Percentiles rank a stretch among this genome's conserved stretches.
These are phyloP conservation scores for Lordiphosa clarofinis DNA, from an alignment of 1,140 invertebrate species.

Conservation along the genomic window DNA sequence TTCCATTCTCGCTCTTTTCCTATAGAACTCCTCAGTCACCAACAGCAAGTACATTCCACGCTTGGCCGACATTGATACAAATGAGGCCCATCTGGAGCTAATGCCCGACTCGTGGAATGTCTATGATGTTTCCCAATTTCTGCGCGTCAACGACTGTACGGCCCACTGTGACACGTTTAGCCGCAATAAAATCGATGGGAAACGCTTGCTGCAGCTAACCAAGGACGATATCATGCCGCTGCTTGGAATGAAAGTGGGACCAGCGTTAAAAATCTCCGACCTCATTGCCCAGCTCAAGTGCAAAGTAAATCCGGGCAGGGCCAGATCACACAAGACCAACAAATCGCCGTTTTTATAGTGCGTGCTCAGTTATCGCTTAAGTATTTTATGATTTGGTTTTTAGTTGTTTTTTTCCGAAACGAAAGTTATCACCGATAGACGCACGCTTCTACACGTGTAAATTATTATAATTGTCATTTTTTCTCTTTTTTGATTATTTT, in stretches of 20 bases:
- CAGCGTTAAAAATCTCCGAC: conserved; percentile 95
- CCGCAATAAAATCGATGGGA: conserved; percentile 87
- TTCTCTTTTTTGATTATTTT: neutral
- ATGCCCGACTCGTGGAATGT: conserved; percentile 89
- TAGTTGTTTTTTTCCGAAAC: conserved; percentile 21
- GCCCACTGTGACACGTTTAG: conserved; percentile 92
- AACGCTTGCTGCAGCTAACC: conserved; percentile 87
- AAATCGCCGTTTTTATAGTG: conserved; percentile 79
- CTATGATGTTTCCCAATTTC: conserved; percentile 91
- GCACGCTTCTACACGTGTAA: conserved; percentile 41
- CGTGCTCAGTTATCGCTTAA: conserved; percentile 16
- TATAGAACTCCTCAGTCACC: conserved; percentile 67
- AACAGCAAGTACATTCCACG: conserved; percentile 79
- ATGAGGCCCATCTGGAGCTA: conserved; percentile 81
- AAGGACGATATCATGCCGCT: conserved; percentile 95
- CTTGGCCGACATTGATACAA: conserved; percentile 62
- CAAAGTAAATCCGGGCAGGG: conserved; percentile 75
- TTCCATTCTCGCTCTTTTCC: conserved; percentile 5
- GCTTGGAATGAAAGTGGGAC: conserved; percentile 95
- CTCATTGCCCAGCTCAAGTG: conserved; percentile 91
- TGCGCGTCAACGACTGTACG: conserved; percentile 93
- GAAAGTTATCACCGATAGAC: conserved; percentile 49
- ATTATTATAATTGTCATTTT: neutral
- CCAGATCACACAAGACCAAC: conserved; percentile 73
- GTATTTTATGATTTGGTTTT: conserved; percentile 18